Percentiles rank a stretch among this genome's conserved stretches.
phyloP scores from a whole-genome alignment of 1,140 invertebrate species.

The Parapsyche elsis region DNA sequence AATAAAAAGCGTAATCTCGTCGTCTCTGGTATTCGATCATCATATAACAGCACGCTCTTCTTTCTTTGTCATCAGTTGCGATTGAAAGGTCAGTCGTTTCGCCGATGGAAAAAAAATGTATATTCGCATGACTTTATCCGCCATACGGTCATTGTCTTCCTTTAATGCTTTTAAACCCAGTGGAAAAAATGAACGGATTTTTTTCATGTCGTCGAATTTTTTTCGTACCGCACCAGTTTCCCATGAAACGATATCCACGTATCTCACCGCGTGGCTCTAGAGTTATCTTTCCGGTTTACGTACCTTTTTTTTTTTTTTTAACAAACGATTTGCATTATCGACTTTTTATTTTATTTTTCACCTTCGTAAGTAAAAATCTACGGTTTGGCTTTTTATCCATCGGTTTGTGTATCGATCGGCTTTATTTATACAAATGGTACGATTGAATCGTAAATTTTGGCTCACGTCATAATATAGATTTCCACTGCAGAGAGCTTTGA shows the following conservation, averaged over 20 bases:
- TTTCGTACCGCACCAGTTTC: not conserved
- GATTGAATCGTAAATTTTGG: constrained; percentile 1
- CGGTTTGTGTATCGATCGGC: not conserved
- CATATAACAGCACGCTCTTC: constrained; percentile 9
- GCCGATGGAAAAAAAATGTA: not conserved
- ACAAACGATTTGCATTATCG: constrained; percentile 31
- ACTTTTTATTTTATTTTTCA: constrained; percentile 1
- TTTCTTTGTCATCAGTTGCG: constrained; percentile 14
- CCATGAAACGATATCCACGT: constrained; percentile 13
- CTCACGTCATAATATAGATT: constrained; percentile 5
- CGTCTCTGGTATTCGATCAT: not conserved
- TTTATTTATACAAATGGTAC: not conserved
- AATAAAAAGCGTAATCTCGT: constrained; percentile 7
- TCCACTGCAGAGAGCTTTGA: not conserved
- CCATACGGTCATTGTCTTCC: constrained; percentile 17
- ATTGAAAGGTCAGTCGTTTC: constrained; percentile 14
- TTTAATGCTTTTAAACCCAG: constrained; percentile 7
- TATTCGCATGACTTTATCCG: not conserved
- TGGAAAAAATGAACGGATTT: not conserved
- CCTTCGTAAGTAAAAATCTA: constrained; percentile 7
- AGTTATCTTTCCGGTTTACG: constrained; percentile 32
- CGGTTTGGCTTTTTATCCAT: not conserved
- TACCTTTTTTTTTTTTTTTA: not conserved
- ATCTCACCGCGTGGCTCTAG: constrained; percentile 27
- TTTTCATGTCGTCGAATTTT: not conserved